These are phyloP conservation scores for Ptychoptera contaminata DNA, from an alignment of 2,888 invertebrate species.

Conservation along the genomic window DNA sequence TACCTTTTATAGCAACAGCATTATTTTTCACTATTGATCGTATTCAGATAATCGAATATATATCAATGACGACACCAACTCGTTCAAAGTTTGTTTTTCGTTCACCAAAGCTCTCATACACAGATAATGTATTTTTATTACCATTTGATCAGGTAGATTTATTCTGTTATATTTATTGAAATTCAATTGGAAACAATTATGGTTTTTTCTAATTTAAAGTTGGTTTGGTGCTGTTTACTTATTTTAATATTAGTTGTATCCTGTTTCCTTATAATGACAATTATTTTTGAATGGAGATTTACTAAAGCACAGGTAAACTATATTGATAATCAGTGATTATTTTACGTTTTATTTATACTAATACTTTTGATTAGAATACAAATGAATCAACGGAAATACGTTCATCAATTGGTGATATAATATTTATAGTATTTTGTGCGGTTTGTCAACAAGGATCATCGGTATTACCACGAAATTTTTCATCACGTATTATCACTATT, in stretches of 20 bases:
- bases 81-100: conserved; percentile 54
- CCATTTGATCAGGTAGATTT: conserved; percentile 54
- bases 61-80: conserved; percentile 50
- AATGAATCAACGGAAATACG: conserved; percentile 15
- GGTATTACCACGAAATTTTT: conserved; percentile 12
- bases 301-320: too few species aligned
- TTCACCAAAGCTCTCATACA: conserved; percentile 53
- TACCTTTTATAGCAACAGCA: conserved; percentile 37
- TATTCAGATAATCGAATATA: conserved; percentile 44
- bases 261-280: conserved; percentile 25
- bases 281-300: conserved; percentile 32
- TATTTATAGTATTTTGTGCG: conserved; percentile 41
- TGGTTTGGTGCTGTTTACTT: conserved; percentile 15
- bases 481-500: conserved; percentile 43
- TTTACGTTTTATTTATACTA: too few species aligned
- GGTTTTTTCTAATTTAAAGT: conserved; percentile 5
- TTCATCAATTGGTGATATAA: conserved; percentile 34
- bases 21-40: conserved; percentile 47
- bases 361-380: background rate
- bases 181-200: background rate
- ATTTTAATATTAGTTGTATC: conserved; percentile 12
- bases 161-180: too few species aligned
- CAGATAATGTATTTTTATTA: conserved; percentile 51
- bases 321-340: too few species aligned
- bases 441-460: conserved; percentile 43